Percentiles rank a stretch among this genome's conserved stretches.
Evolutionary conservation across 2,888 invertebrate genomes (phyloP).

Genomic region (Homarus gammarus): DNA sequence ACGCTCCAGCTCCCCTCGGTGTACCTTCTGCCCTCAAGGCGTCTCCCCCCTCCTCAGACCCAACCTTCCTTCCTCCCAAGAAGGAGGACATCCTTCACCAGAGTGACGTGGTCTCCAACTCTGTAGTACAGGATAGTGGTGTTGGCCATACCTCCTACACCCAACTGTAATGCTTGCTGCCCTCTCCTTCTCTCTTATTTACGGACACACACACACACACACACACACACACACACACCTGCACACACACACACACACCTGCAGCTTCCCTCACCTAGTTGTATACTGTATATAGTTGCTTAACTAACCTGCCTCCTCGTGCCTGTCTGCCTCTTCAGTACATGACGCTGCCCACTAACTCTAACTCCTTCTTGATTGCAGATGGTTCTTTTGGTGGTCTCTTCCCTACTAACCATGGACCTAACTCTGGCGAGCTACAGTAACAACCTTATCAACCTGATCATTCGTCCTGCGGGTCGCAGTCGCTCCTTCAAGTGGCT

Average conservation of each 20-base stretch:
- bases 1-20: conserved; percentile 43
- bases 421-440: conserved; percentile 41
- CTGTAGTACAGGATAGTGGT: background rate
- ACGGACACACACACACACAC: background rate
- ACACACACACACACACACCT: background rate
- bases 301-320: conserved; percentile 25
- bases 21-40: background rate
- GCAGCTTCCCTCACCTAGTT: background rate
- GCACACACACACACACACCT: background rate
- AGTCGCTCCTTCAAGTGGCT: conserved; percentile 59
- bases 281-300: background rate
- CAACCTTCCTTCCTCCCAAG: conserved; percentile 9
- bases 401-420: conserved; percentile 51
- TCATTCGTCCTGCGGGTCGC: conserved; percentile 52
- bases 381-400: conserved; percentile 49
- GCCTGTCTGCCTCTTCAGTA: background rate
- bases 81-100: background rate
- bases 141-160: conserved; percentile 26
- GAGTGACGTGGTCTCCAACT: conserved; percentile 34
- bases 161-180: conserved; percentile 18
- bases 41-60: conserved; percentile 26
- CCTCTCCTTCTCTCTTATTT: conserved; percentile 7
- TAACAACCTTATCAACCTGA: conserved; percentile 54
- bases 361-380: conserved; percentile 39
- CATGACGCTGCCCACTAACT: conserved; percentile 32